These are phyloP conservation scores for Oncorhynchus kisutch DNA, from an alignment of 2,113 vertebrate species.

Conservation along the genomic window DNA sequence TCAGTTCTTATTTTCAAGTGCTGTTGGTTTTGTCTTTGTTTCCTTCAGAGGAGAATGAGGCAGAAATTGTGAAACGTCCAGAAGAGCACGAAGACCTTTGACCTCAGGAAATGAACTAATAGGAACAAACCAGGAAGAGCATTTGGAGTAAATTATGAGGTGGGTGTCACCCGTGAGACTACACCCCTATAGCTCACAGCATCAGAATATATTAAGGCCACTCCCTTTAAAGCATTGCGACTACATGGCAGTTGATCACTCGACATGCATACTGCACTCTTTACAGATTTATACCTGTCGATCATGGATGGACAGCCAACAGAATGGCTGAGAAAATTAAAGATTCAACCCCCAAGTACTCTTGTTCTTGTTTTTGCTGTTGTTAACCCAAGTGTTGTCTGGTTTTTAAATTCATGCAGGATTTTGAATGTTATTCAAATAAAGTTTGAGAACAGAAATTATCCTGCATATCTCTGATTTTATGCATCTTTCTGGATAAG, in stretches of 20 bases:
- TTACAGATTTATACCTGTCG: constrained; percentile 2
- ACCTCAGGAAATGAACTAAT: constrained; percentile 3
- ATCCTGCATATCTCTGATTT: background rate
- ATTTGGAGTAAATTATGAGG: background rate
- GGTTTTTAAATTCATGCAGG: constrained; percentile 44
- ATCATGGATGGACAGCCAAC: constrained; percentile 31
- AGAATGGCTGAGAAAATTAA: constrained; percentile 12
- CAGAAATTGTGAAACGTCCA: constrained; percentile 6
- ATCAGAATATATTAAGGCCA: background rate
- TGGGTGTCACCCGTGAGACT: background rate
- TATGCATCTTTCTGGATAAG: background rate
- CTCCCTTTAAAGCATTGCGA: constrained; percentile 18
- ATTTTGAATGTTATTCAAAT: constrained; percentile 37
- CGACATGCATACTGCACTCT: constrained; percentile 15
- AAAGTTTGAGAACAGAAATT: background rate
- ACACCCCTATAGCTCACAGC: background rate
- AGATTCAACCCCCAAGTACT: constrained; percentile 17
- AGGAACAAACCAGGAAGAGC: constrained; percentile 5
- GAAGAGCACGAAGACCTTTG: constrained; percentile 25
- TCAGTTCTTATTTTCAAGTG: background rate
- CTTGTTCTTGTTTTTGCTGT: constrained; percentile 20
- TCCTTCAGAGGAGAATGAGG: constrained; percentile 23
- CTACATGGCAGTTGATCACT: constrained; percentile 44
- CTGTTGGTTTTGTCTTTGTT: constrained; percentile 1
- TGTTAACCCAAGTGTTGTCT: constrained; percentile 38